Conservation (phyloP, 2,888 invertebrate species). For the Drosophila koepferae region DNA sequence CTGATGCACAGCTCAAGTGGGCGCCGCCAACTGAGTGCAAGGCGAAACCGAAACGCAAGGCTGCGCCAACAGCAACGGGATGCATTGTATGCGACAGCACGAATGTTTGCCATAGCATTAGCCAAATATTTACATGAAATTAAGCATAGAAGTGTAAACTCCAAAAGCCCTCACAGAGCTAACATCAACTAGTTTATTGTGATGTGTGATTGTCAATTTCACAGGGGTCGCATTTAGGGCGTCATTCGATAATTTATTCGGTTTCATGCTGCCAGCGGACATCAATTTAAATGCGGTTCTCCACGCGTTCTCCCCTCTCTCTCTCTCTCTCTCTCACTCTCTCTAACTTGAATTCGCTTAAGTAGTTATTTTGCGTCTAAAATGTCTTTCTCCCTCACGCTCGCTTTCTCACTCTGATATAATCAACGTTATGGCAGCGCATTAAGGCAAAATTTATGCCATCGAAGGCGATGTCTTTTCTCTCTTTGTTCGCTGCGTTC, state of each 20-base stretch:
- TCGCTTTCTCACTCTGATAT: conserved; percentile 26
- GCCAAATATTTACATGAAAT: conserved; percentile 35
- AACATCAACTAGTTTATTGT: conserved; percentile 1
- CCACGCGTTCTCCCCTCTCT: too few relatives aligned
- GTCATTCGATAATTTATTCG: conserved; percentile 52
- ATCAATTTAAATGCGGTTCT: conserved; percentile 51
- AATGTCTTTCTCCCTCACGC: conserved; percentile 2
- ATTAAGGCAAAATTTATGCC: conserved; percentile 72
- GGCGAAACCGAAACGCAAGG: conserved; percentile 13
- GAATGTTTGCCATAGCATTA: conserved; percentile 18
- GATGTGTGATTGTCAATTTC: conserved; percentile 22
- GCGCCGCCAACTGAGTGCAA: conserved; percentile 27
- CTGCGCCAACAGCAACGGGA: conserved; percentile 23
- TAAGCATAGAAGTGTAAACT: conserved; percentile 7
- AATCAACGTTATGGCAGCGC: conserved; percentile 74
- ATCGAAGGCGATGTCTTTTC: conserved; percentile 32
- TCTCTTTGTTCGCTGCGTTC: conserved; percentile 13
- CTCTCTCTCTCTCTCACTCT: conserved; percentile 7
- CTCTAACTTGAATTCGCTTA: conserved; percentile 32
- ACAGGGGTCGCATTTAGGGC: conserved; percentile 4
- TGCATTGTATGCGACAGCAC: conserved; percentile 27
- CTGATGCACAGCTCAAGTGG: conserved; percentile 37
- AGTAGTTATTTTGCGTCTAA: neutral
- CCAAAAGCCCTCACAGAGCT: neutral
- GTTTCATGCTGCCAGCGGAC: conserved; percentile 42